Conservation (phyloP, 2,113 vertebrate species). For the Bos indicus region DNA sequence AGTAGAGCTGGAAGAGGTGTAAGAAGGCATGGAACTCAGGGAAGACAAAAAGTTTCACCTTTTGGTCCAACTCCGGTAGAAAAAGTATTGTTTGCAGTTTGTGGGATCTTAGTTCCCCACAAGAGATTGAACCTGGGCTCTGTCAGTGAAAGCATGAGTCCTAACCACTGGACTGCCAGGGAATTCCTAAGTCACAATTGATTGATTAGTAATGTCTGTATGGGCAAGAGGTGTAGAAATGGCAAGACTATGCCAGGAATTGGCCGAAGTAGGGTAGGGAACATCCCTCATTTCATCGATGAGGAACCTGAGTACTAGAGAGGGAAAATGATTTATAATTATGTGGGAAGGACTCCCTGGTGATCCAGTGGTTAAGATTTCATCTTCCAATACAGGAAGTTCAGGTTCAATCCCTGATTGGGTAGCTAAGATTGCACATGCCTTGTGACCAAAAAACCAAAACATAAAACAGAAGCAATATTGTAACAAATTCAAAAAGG, state of each 20-base stretch:
- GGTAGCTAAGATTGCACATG: background rate
- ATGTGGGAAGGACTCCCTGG: background rate
- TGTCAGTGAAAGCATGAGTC: background rate
- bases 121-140: background rate
- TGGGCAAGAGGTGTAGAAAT: background rate
- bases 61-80: background rate
- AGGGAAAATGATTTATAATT: background rate
- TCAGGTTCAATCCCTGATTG: background rate
- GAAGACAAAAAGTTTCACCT: background rate
- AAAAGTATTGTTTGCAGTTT: background rate
- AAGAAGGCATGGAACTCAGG: background rate
- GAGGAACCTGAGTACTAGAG: too few species aligned
- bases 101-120: background rate
- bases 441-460: background rate
- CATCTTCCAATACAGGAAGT: background rate
- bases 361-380: background rate
- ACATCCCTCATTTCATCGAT: background rate
- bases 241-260: accelerated
- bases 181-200: background rate
- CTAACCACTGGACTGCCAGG: background rate
- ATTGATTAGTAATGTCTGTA: background rate
- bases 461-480: background rate
- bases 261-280: background rate
- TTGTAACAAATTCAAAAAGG: background rate
- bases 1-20: background rate